phyloP scores from a whole-genome alignment of 2,113 vertebrate genomes.

The Origma solitaria region DNA sequence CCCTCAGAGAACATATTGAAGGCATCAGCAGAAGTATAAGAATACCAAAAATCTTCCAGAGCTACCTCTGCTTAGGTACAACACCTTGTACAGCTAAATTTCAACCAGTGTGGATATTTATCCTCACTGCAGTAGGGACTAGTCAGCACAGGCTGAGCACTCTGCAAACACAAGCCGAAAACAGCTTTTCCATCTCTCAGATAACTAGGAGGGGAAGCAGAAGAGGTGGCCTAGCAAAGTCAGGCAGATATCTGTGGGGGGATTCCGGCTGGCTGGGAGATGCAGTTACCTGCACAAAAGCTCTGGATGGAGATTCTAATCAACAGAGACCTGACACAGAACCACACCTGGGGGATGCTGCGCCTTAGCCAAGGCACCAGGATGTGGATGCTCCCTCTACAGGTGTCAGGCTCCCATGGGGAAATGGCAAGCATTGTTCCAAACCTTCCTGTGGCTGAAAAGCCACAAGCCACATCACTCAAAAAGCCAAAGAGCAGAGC shows the following conservation, averaged over 20 bases:
- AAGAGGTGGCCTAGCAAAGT: not conserved
- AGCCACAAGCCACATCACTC: not conserved
- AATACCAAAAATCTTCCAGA: not conserved
- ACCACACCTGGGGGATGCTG: not conserved
- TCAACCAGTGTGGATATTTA: not conserved
- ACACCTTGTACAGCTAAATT: not conserved
- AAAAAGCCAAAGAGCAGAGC: not conserved
- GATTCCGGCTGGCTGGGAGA: not conserved
- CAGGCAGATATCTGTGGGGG: not conserved
- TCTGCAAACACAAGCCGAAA: not conserved
- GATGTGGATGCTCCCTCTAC: not conserved
- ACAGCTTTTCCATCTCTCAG: not conserved
- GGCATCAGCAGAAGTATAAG: not conserved
- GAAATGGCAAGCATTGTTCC: not conserved
- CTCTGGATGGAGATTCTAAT: not conserved
- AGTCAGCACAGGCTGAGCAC: not conserved
- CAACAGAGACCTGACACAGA: not conserved
- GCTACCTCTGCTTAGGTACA: not conserved
- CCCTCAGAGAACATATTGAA: not conserved
- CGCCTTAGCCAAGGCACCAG: not conserved
- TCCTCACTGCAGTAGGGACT: not conserved
- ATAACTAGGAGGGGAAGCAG: not conserved
- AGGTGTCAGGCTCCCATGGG: not conserved
- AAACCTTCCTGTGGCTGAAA: not conserved
- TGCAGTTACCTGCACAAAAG: not conserved